phyloP scores from a whole-genome alignment of 2,113 vertebrate genomes.

The Capricornis sumatraensis region DNA sequence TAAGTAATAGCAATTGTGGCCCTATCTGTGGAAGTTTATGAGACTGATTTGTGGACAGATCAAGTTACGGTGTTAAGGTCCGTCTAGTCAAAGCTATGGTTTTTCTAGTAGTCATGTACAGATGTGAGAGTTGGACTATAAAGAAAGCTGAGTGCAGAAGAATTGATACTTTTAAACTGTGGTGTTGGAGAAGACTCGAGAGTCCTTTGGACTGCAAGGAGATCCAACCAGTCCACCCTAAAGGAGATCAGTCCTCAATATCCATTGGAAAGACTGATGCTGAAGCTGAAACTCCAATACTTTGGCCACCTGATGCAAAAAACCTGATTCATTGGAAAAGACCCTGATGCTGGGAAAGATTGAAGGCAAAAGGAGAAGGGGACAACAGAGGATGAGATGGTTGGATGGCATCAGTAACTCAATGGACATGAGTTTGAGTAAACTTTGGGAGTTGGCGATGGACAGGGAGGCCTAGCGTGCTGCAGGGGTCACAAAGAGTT shows the following conservation, averaged over 20 bases:
- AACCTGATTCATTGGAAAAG: neutral
- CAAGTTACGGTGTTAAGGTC: slow-evolving; percentile 48
- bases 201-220: neutral
- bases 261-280: neutral
- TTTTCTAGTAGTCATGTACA: neutral
- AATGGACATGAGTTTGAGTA: neutral
- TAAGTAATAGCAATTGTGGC: slow-evolving; percentile 55
- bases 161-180: neutral
- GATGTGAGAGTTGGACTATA: neutral
- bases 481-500: neutral
- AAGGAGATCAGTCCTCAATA: neutral
- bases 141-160: neutral
- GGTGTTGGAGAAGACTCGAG: neutral
- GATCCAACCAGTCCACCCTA: neutral
- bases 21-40: slow-evolving; percentile 55
- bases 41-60: slow-evolving; percentile 44
- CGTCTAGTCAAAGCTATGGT: neutral
- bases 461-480: rapidly evolving
- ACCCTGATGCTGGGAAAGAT: neutral
- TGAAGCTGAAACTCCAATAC: neutral
- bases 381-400: neutral
- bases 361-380: neutral
- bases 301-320: neutral
- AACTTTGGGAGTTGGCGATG: neutral
- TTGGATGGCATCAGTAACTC: neutral